Conservation (phyloP, 2,113 vertebrate species). For the Tenrec ecaudatus region DNA sequence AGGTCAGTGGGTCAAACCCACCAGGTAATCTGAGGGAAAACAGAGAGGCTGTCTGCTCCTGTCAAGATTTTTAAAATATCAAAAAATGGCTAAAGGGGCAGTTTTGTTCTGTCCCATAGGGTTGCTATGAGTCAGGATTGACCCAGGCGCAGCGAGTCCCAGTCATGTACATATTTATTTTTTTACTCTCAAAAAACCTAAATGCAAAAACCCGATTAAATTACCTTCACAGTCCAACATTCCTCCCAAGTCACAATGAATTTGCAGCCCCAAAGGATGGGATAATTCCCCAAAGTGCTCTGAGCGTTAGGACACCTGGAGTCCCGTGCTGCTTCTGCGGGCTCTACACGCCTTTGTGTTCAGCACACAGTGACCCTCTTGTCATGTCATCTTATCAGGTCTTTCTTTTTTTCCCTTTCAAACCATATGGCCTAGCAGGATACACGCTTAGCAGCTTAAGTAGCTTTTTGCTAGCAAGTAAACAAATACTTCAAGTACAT, state of each 20-base stretch:
- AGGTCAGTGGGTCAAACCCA: too few relatives aligned
- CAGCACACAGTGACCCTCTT: constrained; percentile 53
- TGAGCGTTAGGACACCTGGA: not conserved
- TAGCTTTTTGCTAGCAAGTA: constrained; percentile 81
- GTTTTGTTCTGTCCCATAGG: too few relatives aligned
- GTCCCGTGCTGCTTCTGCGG: constrained; percentile 43
- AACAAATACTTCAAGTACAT: constrained; percentile 73
- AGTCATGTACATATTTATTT: not conserved
- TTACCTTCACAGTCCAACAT: constrained; percentile 7
- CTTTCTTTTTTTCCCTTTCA: constrained; percentile 18
- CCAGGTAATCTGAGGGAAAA: too few relatives aligned
- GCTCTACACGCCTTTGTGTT: constrained; percentile 37
- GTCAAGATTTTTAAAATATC: too few relatives aligned
- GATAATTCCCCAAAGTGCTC: not conserved
- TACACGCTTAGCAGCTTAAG: constrained; percentile 68
- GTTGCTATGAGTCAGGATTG: too few relatives aligned
- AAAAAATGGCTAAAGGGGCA: too few relatives aligned
- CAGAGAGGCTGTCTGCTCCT: too few relatives aligned
- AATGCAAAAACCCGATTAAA: constrained; percentile 41
- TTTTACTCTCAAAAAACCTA: not conserved
- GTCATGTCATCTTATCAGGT: constrained; percentile 62
- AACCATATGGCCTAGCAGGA: constrained; percentile 67
- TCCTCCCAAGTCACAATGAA: not conserved
- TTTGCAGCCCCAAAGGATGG: constrained; percentile 20
- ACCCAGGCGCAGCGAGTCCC: too few relatives aligned